Evolutionary conservation across 37 sponge, comb jelly and placozoan genomes (phyloP).

Genomic region (Agelas oroides): DNA sequence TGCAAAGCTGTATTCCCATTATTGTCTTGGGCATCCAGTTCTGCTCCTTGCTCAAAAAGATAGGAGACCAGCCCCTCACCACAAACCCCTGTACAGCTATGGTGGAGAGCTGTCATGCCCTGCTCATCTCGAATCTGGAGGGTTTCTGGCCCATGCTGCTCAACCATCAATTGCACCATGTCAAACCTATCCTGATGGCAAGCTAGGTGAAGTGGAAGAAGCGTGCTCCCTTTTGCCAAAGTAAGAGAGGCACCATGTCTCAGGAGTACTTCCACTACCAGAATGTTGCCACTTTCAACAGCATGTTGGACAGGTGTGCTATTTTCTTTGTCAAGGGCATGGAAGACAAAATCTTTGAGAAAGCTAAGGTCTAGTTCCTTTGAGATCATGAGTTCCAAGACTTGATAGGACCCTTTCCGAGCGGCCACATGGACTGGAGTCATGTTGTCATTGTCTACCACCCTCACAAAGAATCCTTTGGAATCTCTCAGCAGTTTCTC

Average conservation of each 20-base stretch:
- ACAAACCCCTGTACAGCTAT: slow-evolving; percentile 17
- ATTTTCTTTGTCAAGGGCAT: slow-evolving; percentile 68
- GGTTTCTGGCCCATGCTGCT: slow-evolving; percentile 32
- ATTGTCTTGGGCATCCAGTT: slow-evolving; percentile 49
- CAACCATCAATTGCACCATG: slow-evolving; percentile 59
- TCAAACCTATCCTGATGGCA: slow-evolving; percentile 55
- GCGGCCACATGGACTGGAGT: slow-evolving; percentile 82
- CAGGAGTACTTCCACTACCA: slow-evolving; percentile 67
- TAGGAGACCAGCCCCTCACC: slow-evolving; percentile 30
- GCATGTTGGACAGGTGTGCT: slow-evolving; percentile 83
- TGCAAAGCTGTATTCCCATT: slow-evolving; percentile 72
- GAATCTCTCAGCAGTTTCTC: neutral
- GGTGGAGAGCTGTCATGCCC: slow-evolving; percentile 60
- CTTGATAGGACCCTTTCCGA: slow-evolving; percentile 54
- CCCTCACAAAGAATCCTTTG: neutral
- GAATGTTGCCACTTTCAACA: slow-evolving; percentile 69
- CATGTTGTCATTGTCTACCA: slow-evolving; percentile 41
- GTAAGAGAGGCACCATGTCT: slow-evolving; percentile 65
- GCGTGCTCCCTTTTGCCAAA: slow-evolving; percentile 34
- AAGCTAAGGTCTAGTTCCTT: slow-evolving; percentile 41
- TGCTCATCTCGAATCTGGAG: slow-evolving; percentile 18
- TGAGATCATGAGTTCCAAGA: slow-evolving; percentile 63
- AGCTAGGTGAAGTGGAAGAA: slow-evolving; percentile 76
- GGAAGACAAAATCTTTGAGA: slow-evolving; percentile 35
- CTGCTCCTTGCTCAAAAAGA: slow-evolving; percentile 47